These are phyloP conservation scores for Gopherus evgoodei DNA, from an alignment of 2,113 vertebrate genomes.

Conservation along the genomic window DNA sequence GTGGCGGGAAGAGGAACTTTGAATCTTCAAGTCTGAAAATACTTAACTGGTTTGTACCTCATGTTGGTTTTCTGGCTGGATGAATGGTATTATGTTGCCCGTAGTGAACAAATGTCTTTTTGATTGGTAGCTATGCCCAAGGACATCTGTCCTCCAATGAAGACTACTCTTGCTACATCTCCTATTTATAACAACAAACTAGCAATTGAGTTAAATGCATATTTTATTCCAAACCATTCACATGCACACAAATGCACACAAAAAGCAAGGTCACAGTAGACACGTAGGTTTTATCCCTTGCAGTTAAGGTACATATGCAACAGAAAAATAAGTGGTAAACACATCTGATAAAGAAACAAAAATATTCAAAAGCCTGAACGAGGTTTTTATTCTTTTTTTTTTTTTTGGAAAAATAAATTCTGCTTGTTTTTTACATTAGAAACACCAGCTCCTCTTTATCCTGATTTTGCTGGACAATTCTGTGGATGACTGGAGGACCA, in stretches of 20 bases:
- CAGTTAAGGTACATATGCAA: neutral
- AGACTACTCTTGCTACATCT: neutral
- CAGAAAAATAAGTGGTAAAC: neutral
- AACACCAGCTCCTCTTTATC: neutral
- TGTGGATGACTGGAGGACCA: neutral
- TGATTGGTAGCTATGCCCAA: neutral
- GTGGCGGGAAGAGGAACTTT: neutral
- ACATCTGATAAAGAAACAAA: neutral
- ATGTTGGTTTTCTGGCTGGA: neutral
- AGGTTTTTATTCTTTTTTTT: neutral
- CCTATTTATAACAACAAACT: neutral
- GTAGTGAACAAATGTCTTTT: neutral
- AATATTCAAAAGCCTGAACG: neutral
- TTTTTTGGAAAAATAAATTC: conserved; percentile 21
- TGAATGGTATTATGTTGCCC: neutral
- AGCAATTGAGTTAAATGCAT: neutral
- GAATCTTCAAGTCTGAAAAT: neutral
- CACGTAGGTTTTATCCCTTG: neutral
- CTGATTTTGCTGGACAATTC: conserved; percentile 11
- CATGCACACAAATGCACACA: neutral
- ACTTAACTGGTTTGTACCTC: neutral
- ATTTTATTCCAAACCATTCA: neutral
- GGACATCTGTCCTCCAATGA: neutral
- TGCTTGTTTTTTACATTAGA: neutral
- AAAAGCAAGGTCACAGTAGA: neutral